These are phyloP conservation scores for Tachina lurida DNA, from an alignment of 2,888 invertebrate genomes.

Conservation along the genomic window DNA sequence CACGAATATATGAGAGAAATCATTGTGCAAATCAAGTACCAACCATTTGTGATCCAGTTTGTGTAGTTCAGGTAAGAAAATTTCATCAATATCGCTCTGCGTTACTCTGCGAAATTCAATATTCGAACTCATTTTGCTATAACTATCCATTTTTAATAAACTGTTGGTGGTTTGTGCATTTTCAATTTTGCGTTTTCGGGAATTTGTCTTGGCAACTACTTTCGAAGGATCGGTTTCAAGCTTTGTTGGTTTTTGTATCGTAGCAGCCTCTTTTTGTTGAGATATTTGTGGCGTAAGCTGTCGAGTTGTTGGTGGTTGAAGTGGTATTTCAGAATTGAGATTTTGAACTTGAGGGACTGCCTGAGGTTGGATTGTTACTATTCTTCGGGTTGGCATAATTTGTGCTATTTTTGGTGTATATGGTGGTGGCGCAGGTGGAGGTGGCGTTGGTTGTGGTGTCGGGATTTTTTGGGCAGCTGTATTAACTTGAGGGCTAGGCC, in stretches of 20 bases:
- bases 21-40: slow-evolving; percentile 79
- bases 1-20: slow-evolving; percentile 82
- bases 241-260: neutral
- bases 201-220: slow-evolving; percentile 6
- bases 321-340: neutral
- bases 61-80: slow-evolving; percentile 77
- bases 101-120: slow-evolving; percentile 78
- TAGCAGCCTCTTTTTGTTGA: neutral
- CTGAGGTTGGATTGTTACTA: slow-evolving; percentile 22
- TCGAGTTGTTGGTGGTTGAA: slow-evolving; percentile 11
- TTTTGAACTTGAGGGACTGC: neutral
- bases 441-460: neutral
- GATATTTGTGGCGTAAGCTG: neutral
- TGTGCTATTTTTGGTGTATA: slow-evolving; percentile 44
- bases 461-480: neutral
- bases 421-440: neutral
- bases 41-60: slow-evolving; percentile 80
- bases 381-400: slow-evolving; percentile 57
- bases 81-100: slow-evolving; percentile 76
- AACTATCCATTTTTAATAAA: slow-evolving; percentile 56
- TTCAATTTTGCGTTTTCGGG: slow-evolving; percentile 54
- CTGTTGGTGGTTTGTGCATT: slow-evolving; percentile 2
- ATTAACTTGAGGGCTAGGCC: slow-evolving; percentile 30
- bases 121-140: slow-evolving; percentile 76
- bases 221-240: slow-evolving; percentile 6